phyloP scores from a whole-genome alignment of 1,140 invertebrate species.

The Drosophila sproati region DNA sequence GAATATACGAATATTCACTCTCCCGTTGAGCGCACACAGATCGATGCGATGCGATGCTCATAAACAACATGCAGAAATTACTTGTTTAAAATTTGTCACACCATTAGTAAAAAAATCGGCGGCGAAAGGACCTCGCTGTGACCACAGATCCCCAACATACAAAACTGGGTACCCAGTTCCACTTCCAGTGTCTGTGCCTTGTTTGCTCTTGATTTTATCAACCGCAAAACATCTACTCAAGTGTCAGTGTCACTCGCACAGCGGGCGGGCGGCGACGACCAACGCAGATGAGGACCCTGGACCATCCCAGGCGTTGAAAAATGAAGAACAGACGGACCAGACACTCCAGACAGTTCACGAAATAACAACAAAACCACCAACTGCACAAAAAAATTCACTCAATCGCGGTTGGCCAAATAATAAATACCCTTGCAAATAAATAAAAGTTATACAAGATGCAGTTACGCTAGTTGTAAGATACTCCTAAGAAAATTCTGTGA shows the following conservation, averaged over 20 bases:
- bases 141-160: constrained; percentile 23
- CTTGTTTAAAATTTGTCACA: constrained; percentile 83
- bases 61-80: constrained; percentile 84
- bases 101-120: constrained; percentile 78
- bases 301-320: constrained; percentile 78
- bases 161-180: constrained; percentile 29
- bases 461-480: no score
- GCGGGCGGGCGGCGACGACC: constrained; percentile 68
- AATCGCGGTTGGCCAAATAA: background rate
- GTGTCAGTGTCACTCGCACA: constrained; percentile 82
- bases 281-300: constrained; percentile 54
- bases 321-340: constrained; percentile 75
- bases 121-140: constrained; percentile 79
- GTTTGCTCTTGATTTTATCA: constrained; percentile 83
- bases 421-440: constrained; percentile 8
- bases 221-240: constrained; percentile 83
- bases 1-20: constrained; percentile 29
- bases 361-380: constrained; percentile 31
- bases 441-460: no score
- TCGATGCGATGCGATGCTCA: constrained; percentile 68
- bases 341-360: constrained; percentile 46
- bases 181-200: constrained; percentile 44
- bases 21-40: constrained; percentile 63
- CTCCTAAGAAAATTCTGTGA: no score
- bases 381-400: constrained; percentile 7